Base-by-base conservation (phyloP, 1,140 invertebrate genomes). In the Seison nebaliae region DNA sequence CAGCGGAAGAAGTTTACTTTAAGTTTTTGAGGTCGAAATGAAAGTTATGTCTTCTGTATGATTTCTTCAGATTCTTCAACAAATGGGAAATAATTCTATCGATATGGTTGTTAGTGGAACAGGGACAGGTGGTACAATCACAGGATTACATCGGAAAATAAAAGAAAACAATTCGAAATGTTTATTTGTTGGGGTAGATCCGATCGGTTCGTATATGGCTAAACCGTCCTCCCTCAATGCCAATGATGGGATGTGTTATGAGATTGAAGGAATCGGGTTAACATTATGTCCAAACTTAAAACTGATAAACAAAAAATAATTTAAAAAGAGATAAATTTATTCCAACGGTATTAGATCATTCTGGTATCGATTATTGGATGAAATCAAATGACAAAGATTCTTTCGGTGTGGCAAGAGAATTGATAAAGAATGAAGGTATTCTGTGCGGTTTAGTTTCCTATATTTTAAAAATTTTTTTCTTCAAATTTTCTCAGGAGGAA, bases 301-400 rank as follows among this genome's bases (percentile, higher is more conserved):
- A n/a, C n/a, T n/a, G n/a, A n/a, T n/a, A n/a, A n/a, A n/a, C n/a
- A n/a, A n/a, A n/a, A n/a, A n/a, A n/a, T n/a, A n/a, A n/a, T n/a
- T n/a, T n/a, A n/a, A n/a, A n/a, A n/a, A 36, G 36, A 3, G 94
- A 96, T 57, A 86, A 98, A 59, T 98, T 96, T 55, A 62, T 88
- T 29, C 88, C 88, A 7, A 77, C 76, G 2, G 77, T 88, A 1
- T 60, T 86, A 35, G 71, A 72, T 56, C 51, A 62, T 43, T 43
- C 46, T 32, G 54, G 55, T 45, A 67, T 91, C 8, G 80, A 91
- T 53, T 62, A 64, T 47, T 93, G 84, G 84, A 57, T 74, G 3
- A 91, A 94, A 57, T 67, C 69, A 0, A 65, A 65, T 19, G 88
- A 96, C 50, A 61, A 64, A 32, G 69, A 74, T 24, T 71, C 80